phyloP scores from a whole-genome alignment of 2,797 vertebrate genomes.

The Amniataba percoides region DNA sequence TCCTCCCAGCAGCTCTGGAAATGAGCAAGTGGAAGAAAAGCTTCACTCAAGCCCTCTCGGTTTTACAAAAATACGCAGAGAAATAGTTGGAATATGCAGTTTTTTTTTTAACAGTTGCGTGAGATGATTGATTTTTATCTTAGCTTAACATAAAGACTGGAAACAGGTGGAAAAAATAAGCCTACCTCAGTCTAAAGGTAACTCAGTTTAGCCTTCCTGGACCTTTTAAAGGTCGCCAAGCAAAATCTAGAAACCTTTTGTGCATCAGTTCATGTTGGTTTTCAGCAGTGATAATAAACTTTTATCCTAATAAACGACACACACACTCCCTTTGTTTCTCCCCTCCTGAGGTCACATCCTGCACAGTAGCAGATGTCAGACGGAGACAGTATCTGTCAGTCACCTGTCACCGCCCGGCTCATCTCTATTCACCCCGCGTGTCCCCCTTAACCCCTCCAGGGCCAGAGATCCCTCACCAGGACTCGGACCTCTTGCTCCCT shows the following conservation, averaged over 20 bases:
- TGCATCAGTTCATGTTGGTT: background rate
- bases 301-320: slow-evolving; percentile 15
- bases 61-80: background rate
- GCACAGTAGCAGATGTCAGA: slow-evolving; percentile 72
- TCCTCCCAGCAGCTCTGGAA: slow-evolving; percentile 59
- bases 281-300: slow-evolving; percentile 13
- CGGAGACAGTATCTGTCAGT: slow-evolving; percentile 75
- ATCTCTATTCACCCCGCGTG: slow-evolving; percentile 55
- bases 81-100: background rate
- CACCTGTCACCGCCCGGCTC: slow-evolving; percentile 71
- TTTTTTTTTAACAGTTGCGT: background rate
- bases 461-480: slow-evolving; percentile 50
- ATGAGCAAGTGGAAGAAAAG: slow-evolving; percentile 46
- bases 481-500: slow-evolving; percentile 47
- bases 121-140: background rate
- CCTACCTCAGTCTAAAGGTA: background rate
- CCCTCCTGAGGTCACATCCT: slow-evolving; percentile 59
- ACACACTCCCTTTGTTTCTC: slow-evolving; percentile 29
- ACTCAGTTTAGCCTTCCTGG: background rate
- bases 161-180: background rate
- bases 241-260: slow-evolving; percentile 1
- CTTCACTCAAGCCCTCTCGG: background rate
- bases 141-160: background rate
- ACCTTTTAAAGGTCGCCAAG: background rate
- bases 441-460: slow-evolving; percentile 47